Conservation (phyloP, 1,140 invertebrate genomes). For the Eriosoma lanigerum region DNA sequence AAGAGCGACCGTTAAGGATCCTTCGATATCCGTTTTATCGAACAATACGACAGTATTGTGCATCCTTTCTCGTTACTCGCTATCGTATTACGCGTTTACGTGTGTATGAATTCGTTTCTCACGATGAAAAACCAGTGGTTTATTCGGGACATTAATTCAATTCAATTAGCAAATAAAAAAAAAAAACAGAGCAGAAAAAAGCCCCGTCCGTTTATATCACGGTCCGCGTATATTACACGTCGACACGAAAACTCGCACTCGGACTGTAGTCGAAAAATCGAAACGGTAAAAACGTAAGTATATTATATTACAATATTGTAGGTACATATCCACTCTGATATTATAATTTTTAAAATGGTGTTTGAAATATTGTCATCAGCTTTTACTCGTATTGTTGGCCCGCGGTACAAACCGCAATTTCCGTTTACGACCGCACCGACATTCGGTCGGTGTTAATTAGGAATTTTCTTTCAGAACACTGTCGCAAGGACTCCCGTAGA, state of each 20-base stretch:
- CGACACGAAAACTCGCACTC: too few species aligned
- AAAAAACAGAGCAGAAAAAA: slow-evolving; percentile 31
- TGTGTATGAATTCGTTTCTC: not conserved
- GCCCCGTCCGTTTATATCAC: not conserved
- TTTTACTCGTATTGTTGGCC: not conserved
- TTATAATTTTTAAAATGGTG: too few species aligned
- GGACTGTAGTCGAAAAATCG: too few species aligned
- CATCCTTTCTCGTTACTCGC: not conserved
- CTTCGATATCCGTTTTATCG: slow-evolving; percentile 5
- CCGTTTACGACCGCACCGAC: not conserved
- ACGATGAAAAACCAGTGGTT: not conserved
- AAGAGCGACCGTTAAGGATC: not conserved
- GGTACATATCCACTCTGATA: too few species aligned
- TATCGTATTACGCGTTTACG: not conserved
- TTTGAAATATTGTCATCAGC: not conserved
- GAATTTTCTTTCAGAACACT: not conserved
- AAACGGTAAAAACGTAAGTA: too few species aligned
- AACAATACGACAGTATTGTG: not conserved
- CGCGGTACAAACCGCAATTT: slow-evolving; percentile 17
- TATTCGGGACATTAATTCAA: not conserved
- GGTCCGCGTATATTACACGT: too few species aligned
- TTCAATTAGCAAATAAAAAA: too few species aligned
- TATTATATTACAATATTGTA: too few species aligned
- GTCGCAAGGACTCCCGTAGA: not conserved
- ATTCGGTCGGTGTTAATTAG: not conserved